A percentile compares a stretch with the other conserved stretches of the same genome.
Conservation (phyloP, 2,888 invertebrate genomes). For the Chelonus formosanus region DNA sequence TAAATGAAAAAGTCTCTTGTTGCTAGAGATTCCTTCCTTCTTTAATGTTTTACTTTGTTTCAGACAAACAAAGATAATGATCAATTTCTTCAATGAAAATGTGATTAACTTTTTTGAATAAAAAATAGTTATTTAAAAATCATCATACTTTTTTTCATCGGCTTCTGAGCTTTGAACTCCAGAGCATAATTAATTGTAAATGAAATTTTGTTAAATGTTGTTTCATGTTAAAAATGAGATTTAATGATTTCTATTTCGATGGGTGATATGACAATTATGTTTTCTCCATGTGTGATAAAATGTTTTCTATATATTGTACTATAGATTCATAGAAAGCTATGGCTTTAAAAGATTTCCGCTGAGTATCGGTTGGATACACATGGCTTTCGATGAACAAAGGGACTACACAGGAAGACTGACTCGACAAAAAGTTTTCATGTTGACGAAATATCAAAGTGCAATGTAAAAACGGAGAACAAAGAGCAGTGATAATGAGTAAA, state of each 20-base stretch:
- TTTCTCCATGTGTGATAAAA: conserved; percentile 21
- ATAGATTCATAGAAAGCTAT: conserved; percentile 1
- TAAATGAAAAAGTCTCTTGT: too few relatives aligned
- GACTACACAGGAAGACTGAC: conserved; percentile 8
- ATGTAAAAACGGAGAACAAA: conserved; percentile 23
- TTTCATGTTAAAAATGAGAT: conserved; percentile 27
- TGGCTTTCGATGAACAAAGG: conserved; percentile 8
- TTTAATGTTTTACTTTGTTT: too few relatives aligned
- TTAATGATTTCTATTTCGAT: conserved; percentile 1
- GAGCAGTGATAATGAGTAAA: conserved; percentile 31
- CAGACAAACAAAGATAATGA: too few relatives aligned
- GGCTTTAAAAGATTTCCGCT: neutral
- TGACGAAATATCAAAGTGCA: conserved; percentile 33
- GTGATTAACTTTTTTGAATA: too few relatives aligned
- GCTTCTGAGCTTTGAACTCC: too few relatives aligned
- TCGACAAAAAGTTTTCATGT: conserved; percentile 14
- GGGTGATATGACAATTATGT: conserved; percentile 15
- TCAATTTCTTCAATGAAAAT: too few relatives aligned
- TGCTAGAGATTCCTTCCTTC: too few relatives aligned
- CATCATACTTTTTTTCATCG: too few relatives aligned
- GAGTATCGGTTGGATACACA: neutral
- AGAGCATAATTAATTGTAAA: too few relatives aligned
- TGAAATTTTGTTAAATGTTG: conserved; percentile 1
- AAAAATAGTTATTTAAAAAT: too few relatives aligned
- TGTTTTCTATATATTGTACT: conserved; percentile 8